Percentiles rank a stretch among this genome's conserved stretches.
Evolutionary conservation across 2,888 invertebrate species (phyloP).

Genomic region (Lepidonotus clava): DNA sequence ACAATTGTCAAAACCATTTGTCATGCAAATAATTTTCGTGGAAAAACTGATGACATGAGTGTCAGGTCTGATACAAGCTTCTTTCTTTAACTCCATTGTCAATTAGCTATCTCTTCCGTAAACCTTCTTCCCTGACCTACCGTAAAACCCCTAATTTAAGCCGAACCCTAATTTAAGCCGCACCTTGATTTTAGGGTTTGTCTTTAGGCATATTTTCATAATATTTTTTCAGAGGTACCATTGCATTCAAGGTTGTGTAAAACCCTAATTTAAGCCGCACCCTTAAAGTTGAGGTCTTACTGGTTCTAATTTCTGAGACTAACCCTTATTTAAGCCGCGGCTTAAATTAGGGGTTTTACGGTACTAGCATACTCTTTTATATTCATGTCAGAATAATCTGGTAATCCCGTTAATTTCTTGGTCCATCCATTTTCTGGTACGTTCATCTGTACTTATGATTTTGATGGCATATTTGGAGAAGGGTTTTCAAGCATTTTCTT

Average conservation of each 20-base stretch:
- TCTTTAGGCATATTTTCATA: no score
- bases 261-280: no score
- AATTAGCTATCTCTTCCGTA: not conserved
- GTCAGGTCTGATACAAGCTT: not conserved
- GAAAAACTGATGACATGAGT: not conserved
- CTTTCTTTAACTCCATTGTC: not conserved
- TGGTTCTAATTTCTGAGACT: no score
- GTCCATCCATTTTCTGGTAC: not conserved
- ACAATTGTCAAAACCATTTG: not conserved
- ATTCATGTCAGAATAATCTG: not conserved
- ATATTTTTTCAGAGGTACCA: no score
- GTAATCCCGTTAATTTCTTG: not conserved
- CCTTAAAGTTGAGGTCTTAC: no score
- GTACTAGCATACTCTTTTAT: not conserved
- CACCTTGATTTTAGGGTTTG: no score
- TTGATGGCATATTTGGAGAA: not conserved
- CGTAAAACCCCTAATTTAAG: no score
- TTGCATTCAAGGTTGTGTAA: no score
- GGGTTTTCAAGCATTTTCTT: not conserved
- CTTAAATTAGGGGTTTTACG: no score
- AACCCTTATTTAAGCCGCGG: no score
- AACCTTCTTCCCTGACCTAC: no score
- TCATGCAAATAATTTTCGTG: not conserved
- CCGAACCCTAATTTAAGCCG: no score
- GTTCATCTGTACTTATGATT: not conserved